A percentile compares a stretch with the other conserved stretches of the same genome.
Evolutionary conservation across 2,797 vertebrate species (phyloP).

Genomic region (Poeciliopsis turneri): DNA sequence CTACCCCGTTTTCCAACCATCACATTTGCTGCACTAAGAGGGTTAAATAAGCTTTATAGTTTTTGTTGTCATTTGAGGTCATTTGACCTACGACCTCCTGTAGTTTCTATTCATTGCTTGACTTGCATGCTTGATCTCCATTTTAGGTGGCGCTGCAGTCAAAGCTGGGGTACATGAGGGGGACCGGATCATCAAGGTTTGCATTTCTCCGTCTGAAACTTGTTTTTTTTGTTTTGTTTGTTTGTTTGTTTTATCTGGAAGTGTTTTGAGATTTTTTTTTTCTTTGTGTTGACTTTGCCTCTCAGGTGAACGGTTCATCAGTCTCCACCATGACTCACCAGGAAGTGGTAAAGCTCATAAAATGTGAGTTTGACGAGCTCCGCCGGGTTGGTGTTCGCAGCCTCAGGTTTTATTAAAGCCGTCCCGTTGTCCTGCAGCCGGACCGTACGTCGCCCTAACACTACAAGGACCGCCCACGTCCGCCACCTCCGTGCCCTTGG

Average conservation of each 20-base stretch:
- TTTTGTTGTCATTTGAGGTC: too few relatives aligned
- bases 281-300: not conserved
- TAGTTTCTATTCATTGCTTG: not conserved
- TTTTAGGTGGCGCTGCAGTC: slow-evolving; percentile 90
- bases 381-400: too few relatives aligned
- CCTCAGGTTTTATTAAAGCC: not conserved
- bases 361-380: slow-evolving; percentile 84
- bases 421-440: slow-evolving; percentile 73
- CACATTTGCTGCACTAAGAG: too few relatives aligned
- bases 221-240: too few relatives aligned
- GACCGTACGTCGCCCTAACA: slow-evolving; percentile 91
- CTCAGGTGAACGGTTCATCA: slow-evolving; percentile 91
- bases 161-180: slow-evolving; percentile 94
- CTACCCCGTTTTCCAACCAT: too few relatives aligned
- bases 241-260: not conserved
- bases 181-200: slow-evolving; percentile 93
- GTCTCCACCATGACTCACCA: slow-evolving; percentile 94
- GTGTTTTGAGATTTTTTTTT: not conserved
- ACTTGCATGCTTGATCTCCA: not conserved
- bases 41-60: not conserved
- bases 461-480: slow-evolving; percentile 89
- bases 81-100: not conserved
- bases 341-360: slow-evolving; percentile 96
- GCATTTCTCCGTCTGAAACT: not conserved
- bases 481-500: slow-evolving; percentile 70